A percentile compares a stretch with the other conserved stretches of the same genome.
Evolutionary conservation across 2,113 vertebrate genomes (phyloP).

Genomic region (Sylvietta virens): DNA sequence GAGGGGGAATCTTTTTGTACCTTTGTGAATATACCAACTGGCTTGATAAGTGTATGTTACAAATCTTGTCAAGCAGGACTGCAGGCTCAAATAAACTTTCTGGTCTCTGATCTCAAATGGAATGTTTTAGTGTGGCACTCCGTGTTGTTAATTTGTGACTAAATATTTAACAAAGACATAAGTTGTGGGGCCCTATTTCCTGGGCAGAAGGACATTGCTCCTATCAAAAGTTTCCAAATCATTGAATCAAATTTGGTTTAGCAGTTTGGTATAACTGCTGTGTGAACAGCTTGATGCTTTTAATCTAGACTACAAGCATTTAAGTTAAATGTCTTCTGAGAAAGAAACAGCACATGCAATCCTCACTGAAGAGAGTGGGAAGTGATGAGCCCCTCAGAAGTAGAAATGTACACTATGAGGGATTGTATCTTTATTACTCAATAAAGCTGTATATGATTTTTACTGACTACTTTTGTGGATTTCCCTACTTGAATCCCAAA

Average conservation of each 20-base stretch:
- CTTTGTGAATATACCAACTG: background rate
- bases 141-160: background rate
- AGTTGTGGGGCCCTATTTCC: background rate
- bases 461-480: background rate
- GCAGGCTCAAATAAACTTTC: background rate
- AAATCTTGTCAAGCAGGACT: background rate
- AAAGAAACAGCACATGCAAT: background rate
- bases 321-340: background rate
- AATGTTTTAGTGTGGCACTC: background rate
- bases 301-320: background rate
- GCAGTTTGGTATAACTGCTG: background rate
- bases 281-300: background rate
- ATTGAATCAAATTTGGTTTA: background rate
- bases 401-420: background rate
- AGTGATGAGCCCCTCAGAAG: background rate
- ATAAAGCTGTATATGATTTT: background rate
- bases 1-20: background rate
- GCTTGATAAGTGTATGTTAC: background rate
- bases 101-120: conserved; percentile 1
- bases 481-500: background rate
- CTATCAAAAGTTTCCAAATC: background rate
- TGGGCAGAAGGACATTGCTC: background rate
- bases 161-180: conserved; percentile 14
- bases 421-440: background rate
- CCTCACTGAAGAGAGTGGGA: background rate